A percentile compares a stretch with the other conserved stretches of the same genome.
phyloP scores from a whole-genome alignment of 1,140 invertebrate species.

The Nebria ingens region DNA sequence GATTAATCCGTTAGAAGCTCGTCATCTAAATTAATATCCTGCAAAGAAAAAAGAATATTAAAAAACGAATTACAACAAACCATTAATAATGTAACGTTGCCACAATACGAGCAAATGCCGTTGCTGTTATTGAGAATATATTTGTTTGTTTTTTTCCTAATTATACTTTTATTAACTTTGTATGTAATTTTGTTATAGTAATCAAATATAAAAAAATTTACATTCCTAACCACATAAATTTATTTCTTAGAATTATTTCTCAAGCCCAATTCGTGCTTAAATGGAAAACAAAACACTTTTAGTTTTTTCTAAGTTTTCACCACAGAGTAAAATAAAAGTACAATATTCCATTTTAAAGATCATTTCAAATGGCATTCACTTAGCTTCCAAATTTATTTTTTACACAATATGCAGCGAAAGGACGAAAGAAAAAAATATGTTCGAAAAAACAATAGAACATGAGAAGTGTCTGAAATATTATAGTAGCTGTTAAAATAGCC shows the following conservation, averaged over 20 bases:
- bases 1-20: slow-evolving; percentile 45
- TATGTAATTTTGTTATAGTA: slow-evolving; percentile 6
- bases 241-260: too few relatives aligned
- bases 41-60: slow-evolving; percentile 25
- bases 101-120: neutral
- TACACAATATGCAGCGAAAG: too few relatives aligned
- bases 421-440: neutral
- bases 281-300: too few relatives aligned
- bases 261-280: too few relatives aligned
- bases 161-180: neutral
- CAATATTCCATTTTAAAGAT: too few relatives aligned
- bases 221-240: too few relatives aligned
- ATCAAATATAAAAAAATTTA: too few relatives aligned
- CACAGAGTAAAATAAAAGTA: too few relatives aligned
- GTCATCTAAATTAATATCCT: slow-evolving; percentile 57
- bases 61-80: slow-evolving; percentile 15
- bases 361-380: too few relatives aligned
- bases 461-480: neutral
- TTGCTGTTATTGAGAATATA: neutral
- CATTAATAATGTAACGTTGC: neutral
- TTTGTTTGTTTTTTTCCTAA: slow-evolving; percentile 5
- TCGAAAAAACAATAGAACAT: neutral
- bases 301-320: too few relatives aligned
- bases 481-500: neutral
- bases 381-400: too few relatives aligned